phyloP scores from a whole-genome alignment of 1,140 invertebrate species.

The Dendroctonus valens region DNA sequence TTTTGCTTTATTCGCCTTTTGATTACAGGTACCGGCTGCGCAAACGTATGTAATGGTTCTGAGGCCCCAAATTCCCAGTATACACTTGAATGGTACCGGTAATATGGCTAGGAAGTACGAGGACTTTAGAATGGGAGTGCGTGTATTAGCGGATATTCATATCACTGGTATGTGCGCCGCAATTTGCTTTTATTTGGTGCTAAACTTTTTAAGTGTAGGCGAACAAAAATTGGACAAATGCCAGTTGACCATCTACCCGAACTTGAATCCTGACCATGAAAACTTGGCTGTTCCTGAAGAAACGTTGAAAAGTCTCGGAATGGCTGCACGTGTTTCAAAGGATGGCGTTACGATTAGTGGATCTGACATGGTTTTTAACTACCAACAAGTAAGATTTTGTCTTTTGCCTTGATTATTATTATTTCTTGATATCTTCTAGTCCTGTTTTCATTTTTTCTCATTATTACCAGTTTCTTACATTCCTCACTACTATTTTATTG shows the following conservation, averaged over 20 bases:
- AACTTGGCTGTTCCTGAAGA: slow-evolving; percentile 74
- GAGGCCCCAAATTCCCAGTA: slow-evolving; percentile 79
- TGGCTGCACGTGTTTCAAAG: slow-evolving; percentile 71
- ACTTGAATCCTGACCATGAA: slow-evolving; percentile 92
- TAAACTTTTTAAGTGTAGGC: slow-evolving; percentile 42
- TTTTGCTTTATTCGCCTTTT: neutral
- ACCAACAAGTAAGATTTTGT: slow-evolving; percentile 59
- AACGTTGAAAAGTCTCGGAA: slow-evolving; percentile 59
- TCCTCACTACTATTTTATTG: neutral
- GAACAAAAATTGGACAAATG: slow-evolving; percentile 71
- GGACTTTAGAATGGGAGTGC: slow-evolving; percentile 78
- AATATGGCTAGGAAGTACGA: slow-evolving; percentile 83
- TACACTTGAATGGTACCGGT: slow-evolving; percentile 77
- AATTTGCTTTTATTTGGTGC: neutral
- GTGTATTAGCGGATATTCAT: slow-evolving; percentile 78
- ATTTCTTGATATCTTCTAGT: neutral
- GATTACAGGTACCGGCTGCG: slow-evolving; percentile 60
- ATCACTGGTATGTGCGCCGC: slow-evolving; percentile 55
- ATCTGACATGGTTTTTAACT: slow-evolving; percentile 81
- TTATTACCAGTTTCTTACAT: neutral
- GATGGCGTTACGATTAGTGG: slow-evolving; percentile 83
- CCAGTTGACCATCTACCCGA: slow-evolving; percentile 87
- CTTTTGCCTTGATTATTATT: neutral
- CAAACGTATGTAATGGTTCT: slow-evolving; percentile 86
- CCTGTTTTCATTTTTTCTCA: too few species aligned